Evolutionary conservation across 2,797 vertebrate genomes (phyloP), one percentile per base, ranked within the genome.

Genomic region (Hydrolagus colliei): DNA sequence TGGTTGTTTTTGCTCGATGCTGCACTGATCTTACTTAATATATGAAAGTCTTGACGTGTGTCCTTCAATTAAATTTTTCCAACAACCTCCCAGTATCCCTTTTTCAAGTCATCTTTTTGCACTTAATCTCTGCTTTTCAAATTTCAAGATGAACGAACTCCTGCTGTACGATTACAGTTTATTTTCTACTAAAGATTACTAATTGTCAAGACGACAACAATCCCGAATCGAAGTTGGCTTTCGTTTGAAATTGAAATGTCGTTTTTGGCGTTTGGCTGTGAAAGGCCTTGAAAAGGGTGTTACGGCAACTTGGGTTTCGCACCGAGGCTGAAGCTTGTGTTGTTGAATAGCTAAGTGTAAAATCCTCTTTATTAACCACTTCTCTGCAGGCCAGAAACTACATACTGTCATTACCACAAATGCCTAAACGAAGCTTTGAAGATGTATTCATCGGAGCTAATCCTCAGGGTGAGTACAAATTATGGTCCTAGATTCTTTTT

Each of bases 361-460:
- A 59, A 86, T 72, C 59, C 87, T 87, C 87, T 86, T 89, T 32
- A 87, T 88, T 89, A 67, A 68, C 1, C 90, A 89, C 91, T 59
- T 92, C 88, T 87, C 88, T 87, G 86, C 93, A 99, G 98, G 98
- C 98, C 11, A 96, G 97, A 89, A 99, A 98, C 94, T 99, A 98
- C 91, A 98, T 99, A 80, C 96, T 97, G 90, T 98, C 97, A 73
- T 93, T 99, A 91, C 92, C 96, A 85, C 93, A 97, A 77, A 98
- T 98, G 96, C 97, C 97, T 79, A 99, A 99, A 92, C 97, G 97
- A 93, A 97, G 97, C 93, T 99, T 99, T 88, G 96, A 96, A 87
- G 96, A 99, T 86, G 98, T 99, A 87, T 99, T 99, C 89, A 94
- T 99, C 90, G 98, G 98, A 86, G 98, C 98, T 89, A 99, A 99